A percentile compares a stretch with the other conserved stretches of the same genome.
phyloP scores from a whole-genome alignment of 2,113 vertebrate species.

The Macrotus californicus region DNA sequence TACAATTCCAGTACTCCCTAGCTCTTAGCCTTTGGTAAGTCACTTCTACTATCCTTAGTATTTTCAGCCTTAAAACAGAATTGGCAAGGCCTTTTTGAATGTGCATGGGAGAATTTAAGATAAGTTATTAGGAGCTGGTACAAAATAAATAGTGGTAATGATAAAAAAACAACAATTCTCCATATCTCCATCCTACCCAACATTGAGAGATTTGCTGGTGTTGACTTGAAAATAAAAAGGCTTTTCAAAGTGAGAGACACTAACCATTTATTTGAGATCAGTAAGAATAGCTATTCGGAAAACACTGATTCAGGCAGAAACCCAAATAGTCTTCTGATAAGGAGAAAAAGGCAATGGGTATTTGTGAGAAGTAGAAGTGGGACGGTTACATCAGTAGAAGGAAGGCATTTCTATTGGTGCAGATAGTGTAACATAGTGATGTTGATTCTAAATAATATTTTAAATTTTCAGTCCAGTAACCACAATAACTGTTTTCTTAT shows the following conservation, averaged over 20 bases:
- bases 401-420: background rate
- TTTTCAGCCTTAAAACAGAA: background rate
- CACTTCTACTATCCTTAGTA: background rate
- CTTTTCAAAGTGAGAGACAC: background rate
- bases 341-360: background rate
- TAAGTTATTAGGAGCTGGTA: background rate
- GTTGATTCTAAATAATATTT: background rate
- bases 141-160: background rate
- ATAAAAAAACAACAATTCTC: background rate
- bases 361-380: background rate
- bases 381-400: background rate
- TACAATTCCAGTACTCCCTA: background rate
- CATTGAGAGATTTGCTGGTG: background rate
- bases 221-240: background rate
- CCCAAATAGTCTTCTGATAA: background rate
- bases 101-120: background rate
- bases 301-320: background rate
- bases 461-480: background rate
- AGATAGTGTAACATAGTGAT: background rate
- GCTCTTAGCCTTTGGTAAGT: background rate
- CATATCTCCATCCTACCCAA: background rate
- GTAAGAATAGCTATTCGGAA: background rate
- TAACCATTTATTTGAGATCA: background rate
- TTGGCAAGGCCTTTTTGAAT: background rate
- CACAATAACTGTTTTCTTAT: background rate